phyloP scores from a whole-genome alignment of 2,797 vertebrate genomes.

The Eurystomus glaucurus region DNA sequence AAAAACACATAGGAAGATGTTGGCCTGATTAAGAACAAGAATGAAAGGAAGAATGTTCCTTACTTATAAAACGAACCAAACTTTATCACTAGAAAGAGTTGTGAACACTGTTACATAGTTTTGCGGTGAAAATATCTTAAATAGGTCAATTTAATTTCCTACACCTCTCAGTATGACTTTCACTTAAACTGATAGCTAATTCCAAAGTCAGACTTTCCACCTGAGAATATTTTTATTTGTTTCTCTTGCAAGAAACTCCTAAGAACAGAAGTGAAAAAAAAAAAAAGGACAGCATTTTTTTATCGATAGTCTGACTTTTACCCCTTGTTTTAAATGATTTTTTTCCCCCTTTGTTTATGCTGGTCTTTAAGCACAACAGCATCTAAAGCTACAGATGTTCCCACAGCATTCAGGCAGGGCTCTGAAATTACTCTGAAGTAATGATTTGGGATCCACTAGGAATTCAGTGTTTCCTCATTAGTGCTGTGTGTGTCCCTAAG shows the following conservation, averaged over 20 bases:
- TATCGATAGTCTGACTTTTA: not conserved
- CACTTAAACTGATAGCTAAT: not conserved
- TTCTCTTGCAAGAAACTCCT: not conserved
- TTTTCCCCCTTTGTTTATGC: not conserved
- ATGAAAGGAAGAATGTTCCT: not conserved
- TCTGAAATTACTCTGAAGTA: not conserved
- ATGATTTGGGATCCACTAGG: not conserved
- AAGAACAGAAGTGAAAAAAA: not conserved
- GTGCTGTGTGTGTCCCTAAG: not conserved
- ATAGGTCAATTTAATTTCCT: not conserved
- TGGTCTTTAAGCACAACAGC: not conserved
- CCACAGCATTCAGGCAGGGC: not conserved
- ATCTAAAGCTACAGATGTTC: not conserved
- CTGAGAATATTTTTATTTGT: not conserved
- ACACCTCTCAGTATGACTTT: not conserved
- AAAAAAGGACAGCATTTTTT: not conserved
- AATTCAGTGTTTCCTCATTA: not conserved
- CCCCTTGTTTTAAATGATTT: not conserved
- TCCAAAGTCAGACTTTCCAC: not conserved
- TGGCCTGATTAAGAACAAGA: not conserved
- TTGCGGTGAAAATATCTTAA: not conserved
- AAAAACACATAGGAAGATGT: not conserved
- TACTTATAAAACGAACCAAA: not conserved
- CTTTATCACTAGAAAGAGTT: not conserved
- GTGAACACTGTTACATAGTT: not conserved